Conservation (phyloP, 2,113 vertebrate species). For the Podarcis cretensis region DNA sequence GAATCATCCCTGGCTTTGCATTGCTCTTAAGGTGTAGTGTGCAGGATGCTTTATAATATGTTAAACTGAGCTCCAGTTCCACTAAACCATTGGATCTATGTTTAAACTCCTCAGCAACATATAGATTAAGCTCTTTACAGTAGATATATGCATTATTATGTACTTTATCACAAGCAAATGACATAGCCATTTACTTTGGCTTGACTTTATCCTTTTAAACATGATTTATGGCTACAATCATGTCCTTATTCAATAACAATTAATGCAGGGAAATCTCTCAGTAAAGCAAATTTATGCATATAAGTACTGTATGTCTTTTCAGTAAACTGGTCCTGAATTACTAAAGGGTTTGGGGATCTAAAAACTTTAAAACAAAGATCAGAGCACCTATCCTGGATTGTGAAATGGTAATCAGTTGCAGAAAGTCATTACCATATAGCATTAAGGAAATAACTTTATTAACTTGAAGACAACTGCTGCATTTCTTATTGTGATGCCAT, state of each 20-base stretch:
- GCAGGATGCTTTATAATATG: neutral
- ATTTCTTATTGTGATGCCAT: too few species aligned
- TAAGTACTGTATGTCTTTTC: neutral
- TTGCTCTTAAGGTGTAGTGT: neutral
- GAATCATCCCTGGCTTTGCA: neutral
- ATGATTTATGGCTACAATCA: conserved; percentile 8
- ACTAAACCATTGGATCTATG: neutral
- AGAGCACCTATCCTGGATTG: neutral
- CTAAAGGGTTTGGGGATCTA: neutral
- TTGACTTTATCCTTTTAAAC: neutral
- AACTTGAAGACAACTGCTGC: neutral
- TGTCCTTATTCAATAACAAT: conserved; percentile 9
- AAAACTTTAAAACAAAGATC: neutral
- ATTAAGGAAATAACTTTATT: neutral
- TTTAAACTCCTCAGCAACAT: neutral
- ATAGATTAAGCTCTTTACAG: neutral
- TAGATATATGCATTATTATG: neutral
- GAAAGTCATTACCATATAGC: neutral
- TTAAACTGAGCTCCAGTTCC: neutral
- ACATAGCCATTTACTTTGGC: neutral
- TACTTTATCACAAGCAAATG: neutral
- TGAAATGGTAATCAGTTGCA: neutral
- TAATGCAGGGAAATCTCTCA: conserved; percentile 13
- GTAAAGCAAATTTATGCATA: neutral
- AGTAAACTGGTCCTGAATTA: neutral